Evolutionary conservation across 1,140 invertebrate genomes (phyloP).

Genomic region (Drosophila asahinai): DNA sequence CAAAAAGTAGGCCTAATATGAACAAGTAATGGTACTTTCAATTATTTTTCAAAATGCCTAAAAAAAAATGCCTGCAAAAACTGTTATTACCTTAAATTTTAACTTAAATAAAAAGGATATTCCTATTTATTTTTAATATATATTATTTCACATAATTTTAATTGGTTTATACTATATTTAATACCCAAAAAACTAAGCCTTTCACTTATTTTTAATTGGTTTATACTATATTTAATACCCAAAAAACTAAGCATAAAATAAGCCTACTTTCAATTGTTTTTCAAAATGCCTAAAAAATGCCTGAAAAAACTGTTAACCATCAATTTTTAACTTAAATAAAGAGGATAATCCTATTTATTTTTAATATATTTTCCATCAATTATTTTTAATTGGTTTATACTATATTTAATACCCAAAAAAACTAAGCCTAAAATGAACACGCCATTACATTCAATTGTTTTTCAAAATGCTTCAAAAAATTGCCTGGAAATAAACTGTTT

Average conservation of each 20-base stretch:
- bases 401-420: background rate
- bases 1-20: background rate
- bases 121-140: no score
- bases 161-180: background rate
- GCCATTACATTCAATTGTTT: slow-evolving; percentile 12
- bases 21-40: slow-evolving; percentile 2
- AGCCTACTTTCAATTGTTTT: slow-evolving; percentile 6
- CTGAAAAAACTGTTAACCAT: slow-evolving; percentile 2
- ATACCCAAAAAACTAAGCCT: background rate
- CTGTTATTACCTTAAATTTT: background rate
- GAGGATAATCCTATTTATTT: no score
- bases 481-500: slow-evolving; percentile 14
- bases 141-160: no score
- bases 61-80: slow-evolving; percentile 10
- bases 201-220: no score
- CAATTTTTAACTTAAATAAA: no score
- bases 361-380: no score
- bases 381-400: no score
- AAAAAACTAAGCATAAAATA: background rate
- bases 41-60: slow-evolving; percentile 12
- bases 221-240: background rate
- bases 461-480: slow-evolving; percentile 10
- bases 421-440: background rate
- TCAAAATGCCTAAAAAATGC: slow-evolving; percentile 11
- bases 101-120: no score